Base-by-base conservation (phyloP, 2,888 invertebrate genomes). In the Eupithecia centaureata region DNA sequence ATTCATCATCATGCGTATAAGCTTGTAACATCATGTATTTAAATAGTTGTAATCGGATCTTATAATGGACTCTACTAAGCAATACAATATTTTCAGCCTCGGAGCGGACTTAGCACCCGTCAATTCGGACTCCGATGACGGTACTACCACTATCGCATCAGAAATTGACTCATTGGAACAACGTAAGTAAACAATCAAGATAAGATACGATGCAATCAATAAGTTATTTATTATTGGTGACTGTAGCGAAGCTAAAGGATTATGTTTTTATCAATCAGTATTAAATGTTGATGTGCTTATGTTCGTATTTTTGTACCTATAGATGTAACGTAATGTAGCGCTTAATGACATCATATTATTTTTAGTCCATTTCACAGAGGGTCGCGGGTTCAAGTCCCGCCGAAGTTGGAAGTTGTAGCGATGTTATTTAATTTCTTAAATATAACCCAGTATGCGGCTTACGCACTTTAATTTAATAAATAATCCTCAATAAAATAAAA, bases 101-200 rank as follows among this genome's bases (percentile, higher is more conserved):
- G 95, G 95, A 13, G 90, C 94, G 0, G 95, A 95, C 65, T 74
- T 91, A 38, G 82, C 83, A 3, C 73, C 83, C 1, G 72, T 82
- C 13, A 76, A 79, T 61, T 84, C 85, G 0, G 84, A 82, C 0
- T 79, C 82, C 1, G 91, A 92, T 18, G 86, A 88, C 8, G 79
- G 81, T 7, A 83, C 83, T 1, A 84, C 84, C 0, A 79, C 81
- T 1, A 77, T 84, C 0, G 87, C 85, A 12, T 82, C 83, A 10
- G 87, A 86, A 12, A 86, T 84, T 0, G 88, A 88, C 27, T 90
- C 90, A 30, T 76, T 87, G 67, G 89, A 89, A 66, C 82, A 85
- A 73, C 73, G 91, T 91, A 81, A 86, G 91, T 83, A 15, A 27
- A 15, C 13, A 54, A 38, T 47, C 47, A 22, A 47, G 47, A 47